Conservation (phyloP, 2,113 vertebrate genomes). For the Ciconia stormi region DNA sequence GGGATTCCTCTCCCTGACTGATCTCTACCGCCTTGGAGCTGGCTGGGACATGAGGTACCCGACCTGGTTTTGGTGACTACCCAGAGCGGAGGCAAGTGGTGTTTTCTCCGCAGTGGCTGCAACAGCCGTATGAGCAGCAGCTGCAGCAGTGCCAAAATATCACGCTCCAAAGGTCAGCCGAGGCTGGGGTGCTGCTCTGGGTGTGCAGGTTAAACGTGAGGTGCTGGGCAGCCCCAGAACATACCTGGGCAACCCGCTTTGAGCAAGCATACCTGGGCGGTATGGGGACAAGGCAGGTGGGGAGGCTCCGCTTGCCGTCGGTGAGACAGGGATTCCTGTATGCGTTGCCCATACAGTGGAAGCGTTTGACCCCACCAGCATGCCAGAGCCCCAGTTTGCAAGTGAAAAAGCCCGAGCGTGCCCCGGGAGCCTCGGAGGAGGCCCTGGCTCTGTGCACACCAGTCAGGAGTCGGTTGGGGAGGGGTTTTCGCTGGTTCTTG, state of each 20-base stretch:
- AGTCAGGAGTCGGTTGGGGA: not conserved
- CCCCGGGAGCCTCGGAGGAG: not conserved
- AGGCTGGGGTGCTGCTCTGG: not conserved
- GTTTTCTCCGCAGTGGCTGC: accelerated
- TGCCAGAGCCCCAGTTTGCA: accelerated
- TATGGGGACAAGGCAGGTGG: accelerated
- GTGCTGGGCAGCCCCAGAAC: not conserved
- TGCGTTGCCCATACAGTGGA: accelerated
- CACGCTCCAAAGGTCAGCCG: accelerated
- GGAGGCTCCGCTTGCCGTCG: not conserved
- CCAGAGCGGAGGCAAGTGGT: accelerated
- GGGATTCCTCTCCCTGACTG: not conserved
- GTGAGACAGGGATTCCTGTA: not conserved
- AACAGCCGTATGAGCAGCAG: accelerated
- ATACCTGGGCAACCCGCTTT: not conserved
- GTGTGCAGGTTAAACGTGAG: not conserved
- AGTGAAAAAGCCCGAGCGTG: accelerated
- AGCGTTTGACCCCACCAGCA: accelerated
- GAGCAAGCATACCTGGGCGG: not conserved
- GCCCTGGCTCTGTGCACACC: accelerated
- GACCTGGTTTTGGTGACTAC: not conserved
- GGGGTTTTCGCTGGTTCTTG: not conserved
- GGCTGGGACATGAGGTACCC: accelerated
- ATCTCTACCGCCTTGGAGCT: not conserved
- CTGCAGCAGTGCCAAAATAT: not conserved